A percentile compares a stretch with the other conserved stretches of the same genome.
These are phyloP conservation scores for Laticauda colubrina DNA, from an alignment of 2,113 vertebrate species.

Conservation along the genomic window DNA sequence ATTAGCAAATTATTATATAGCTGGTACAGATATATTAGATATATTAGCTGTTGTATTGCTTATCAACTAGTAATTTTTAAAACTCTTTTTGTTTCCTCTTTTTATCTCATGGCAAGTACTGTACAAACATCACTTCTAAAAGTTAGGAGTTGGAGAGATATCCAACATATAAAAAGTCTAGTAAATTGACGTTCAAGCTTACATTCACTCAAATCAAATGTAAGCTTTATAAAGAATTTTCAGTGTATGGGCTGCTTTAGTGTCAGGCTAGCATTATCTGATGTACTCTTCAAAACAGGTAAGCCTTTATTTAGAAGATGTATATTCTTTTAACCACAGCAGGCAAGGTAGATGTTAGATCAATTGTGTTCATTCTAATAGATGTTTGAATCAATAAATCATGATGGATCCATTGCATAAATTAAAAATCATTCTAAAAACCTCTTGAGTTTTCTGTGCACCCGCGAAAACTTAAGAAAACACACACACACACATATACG, in stretches of 20 bases:
- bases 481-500: too few species aligned
- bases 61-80: not conserved
- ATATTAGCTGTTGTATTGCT: not conserved
- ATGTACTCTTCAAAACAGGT: conserved; percentile 22
- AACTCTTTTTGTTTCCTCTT: not conserved
- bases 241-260: not conserved
- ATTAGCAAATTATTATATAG: not conserved
- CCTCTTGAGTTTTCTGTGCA: not conserved
- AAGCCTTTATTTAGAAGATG: not conserved
- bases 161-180: not conserved
- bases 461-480: too few species aligned
- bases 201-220: not conserved
- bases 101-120: conserved; percentile 45
- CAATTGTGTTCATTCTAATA: not conserved
- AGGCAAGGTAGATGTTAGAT: rapidly evolving
- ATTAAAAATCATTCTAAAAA: not conserved
- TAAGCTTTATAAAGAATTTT: not conserved
- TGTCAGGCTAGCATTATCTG: rapidly evolving
- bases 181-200: not conserved
- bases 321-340: not conserved
- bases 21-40: not conserved
- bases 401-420: not conserved
- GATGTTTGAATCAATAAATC: not conserved
- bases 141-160: conserved; percentile 11
- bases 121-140: conserved; percentile 42